These are phyloP conservation scores for Lasioglossum baleicum DNA, from an alignment of 1,140 invertebrate genomes.

Conservation along the genomic window DNA sequence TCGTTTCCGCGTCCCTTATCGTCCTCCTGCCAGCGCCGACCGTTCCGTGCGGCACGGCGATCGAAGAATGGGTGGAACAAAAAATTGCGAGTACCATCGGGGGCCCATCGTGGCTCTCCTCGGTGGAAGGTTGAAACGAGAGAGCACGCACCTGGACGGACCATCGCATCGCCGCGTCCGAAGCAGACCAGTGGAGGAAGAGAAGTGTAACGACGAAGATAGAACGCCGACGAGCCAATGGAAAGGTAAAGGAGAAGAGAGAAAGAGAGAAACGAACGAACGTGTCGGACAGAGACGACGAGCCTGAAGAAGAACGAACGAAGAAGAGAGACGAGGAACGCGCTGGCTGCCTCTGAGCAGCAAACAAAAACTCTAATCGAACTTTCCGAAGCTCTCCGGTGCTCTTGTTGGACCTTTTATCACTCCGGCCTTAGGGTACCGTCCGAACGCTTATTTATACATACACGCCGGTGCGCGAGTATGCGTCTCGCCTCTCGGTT, in stretches of 20 bases:
- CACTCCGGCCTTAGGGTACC: conserved; percentile 50
- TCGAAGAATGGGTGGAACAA: conserved; percentile 40
- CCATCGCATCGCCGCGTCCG: conserved; percentile 43
- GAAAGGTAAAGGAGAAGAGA: not conserved
- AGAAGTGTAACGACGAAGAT: conserved; percentile 40
- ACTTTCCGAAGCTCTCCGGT: conserved; percentile 64
- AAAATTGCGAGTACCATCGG: conserved; percentile 50
- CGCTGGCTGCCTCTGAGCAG: conserved; percentile 45
- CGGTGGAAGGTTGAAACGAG: conserved; percentile 42
- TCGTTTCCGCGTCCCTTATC: not conserved
- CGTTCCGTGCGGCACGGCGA: conserved; percentile 32
- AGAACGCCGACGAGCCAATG: not conserved
- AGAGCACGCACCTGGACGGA: conserved; percentile 54
- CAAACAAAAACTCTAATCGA: conserved; percentile 71
- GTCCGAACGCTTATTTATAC: conserved; percentile 53
- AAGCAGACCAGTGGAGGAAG: conserved; percentile 31
- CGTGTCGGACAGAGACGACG: not conserved
- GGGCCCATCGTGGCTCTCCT: conserved; percentile 39
- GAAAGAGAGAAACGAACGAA: not conserved
- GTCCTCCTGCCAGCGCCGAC: not conserved
- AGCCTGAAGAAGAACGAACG: not conserved
- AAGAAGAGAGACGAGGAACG: conserved; percentile 15
- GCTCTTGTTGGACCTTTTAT: conserved; percentile 57
- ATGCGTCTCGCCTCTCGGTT: conserved; percentile 48
- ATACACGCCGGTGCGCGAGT: conserved; percentile 11